Conservation (phyloP, 2,797 vertebrate species). For the Babyrousa celebensis region DNA sequence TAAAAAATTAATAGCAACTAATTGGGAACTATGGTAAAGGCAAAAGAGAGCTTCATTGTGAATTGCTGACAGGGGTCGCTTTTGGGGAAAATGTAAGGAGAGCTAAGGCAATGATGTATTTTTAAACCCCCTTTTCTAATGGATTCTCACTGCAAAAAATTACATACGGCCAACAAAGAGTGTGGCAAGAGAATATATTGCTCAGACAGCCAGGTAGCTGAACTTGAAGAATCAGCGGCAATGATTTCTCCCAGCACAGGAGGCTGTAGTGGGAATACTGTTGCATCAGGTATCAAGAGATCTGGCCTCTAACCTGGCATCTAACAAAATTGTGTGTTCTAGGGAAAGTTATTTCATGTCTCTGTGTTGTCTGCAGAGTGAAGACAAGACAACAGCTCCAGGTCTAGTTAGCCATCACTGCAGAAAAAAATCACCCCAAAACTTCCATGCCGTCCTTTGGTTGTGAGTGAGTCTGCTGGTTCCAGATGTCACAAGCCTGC, state of each 20-base stretch:
- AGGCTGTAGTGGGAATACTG: neutral
- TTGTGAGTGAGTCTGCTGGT: neutral
- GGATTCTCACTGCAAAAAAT: neutral
- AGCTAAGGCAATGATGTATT: neutral
- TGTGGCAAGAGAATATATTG: neutral
- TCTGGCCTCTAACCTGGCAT: neutral
- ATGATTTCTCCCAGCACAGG: neutral
- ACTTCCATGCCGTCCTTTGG: neutral
- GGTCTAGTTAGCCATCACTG: fast-evolving
- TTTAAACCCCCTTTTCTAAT: neutral
- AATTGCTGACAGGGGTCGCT: neutral
- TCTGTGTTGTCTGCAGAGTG: no score
- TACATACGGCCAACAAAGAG: neutral
- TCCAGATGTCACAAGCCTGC: no score
- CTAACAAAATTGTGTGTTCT: no score
- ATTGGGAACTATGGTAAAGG: neutral
- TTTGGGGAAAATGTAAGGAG: neutral
- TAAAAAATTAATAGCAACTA: slow-evolving; percentile 69
- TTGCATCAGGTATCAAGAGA: neutral
- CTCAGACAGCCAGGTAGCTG: neutral
- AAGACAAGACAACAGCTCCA: no score
- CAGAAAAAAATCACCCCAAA: neutral
- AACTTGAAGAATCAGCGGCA: neutral
- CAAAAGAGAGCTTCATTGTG: neutral
- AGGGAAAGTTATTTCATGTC: neutral